A percentile compares a stretch with the other conserved stretches of the same genome.
These are phyloP conservation scores for Mactromeris polynyma DNA, from an alignment of 2,888 invertebrate species.

Conservation along the genomic window DNA sequence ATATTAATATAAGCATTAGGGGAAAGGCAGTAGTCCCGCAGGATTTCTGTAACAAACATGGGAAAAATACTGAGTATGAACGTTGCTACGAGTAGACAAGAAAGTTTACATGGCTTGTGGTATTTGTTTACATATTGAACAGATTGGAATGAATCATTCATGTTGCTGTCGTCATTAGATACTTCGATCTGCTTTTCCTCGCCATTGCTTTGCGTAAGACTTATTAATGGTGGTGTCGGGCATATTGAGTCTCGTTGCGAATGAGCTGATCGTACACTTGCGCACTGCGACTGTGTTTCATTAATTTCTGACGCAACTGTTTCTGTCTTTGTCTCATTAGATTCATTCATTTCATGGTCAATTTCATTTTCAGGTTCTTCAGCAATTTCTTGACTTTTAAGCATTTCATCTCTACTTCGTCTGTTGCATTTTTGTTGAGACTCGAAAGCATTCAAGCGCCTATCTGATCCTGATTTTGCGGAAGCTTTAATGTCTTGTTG, in stretches of 20 bases:
- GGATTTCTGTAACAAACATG: constrained; percentile 78
- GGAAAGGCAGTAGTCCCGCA: constrained; percentile 70
- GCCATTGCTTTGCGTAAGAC: constrained; percentile 67
- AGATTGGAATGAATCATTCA: constrained; percentile 53
- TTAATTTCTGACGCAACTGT: neutral
- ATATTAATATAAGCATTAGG: constrained; percentile 77
- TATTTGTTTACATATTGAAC: constrained; percentile 31
- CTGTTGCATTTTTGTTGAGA: constrained; percentile 60
- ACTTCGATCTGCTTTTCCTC: constrained; percentile 65
- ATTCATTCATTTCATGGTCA: constrained; percentile 46
- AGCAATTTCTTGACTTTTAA: constrained; percentile 67
- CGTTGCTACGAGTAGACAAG: constrained; percentile 75
- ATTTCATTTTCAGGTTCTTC: constrained; percentile 52
- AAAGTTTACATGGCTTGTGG: constrained; percentile 72
- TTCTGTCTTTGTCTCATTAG: neutral
- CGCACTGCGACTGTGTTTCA: constrained; percentile 46
- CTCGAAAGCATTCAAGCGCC: constrained; percentile 16
- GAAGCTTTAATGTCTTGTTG: constrained; percentile 73
- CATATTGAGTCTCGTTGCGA: constrained; percentile 66
- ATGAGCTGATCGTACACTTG: constrained; percentile 54
- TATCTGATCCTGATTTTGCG: constrained; percentile 41
- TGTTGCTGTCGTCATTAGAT: constrained; percentile 52
- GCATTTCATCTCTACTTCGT: constrained; percentile 61
- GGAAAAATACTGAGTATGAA: constrained; percentile 80
- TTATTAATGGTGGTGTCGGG: constrained; percentile 68